Percentiles rank a stretch among this genome's conserved stretches.
Conservation (phyloP, 1,140 invertebrate species). For the Drosophila athabasca region DNA sequence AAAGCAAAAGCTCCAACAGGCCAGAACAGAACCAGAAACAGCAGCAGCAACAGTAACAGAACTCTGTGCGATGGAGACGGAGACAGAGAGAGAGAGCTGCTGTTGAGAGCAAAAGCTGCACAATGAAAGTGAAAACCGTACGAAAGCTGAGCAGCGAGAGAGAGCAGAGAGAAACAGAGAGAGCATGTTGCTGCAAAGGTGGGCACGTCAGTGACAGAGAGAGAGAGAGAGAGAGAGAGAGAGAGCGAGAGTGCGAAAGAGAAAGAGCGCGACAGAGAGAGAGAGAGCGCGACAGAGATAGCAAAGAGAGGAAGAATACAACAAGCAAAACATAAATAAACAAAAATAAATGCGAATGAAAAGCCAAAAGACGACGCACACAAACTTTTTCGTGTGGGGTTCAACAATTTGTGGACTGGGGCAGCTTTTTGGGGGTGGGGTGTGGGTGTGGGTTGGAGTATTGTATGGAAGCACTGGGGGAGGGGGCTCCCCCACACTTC, state of each 20-base stretch:
- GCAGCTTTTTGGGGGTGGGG: conserved; percentile 32
- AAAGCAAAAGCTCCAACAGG: conserved; percentile 53
- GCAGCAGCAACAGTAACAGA: conserved; percentile 31
- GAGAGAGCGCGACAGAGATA: conserved; percentile 26
- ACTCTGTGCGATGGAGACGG: conserved; percentile 18
- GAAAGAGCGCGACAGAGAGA: conserved; percentile 39
- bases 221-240: conserved; percentile 4
- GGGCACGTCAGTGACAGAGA: conserved; percentile 17
- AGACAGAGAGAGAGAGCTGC: conserved; percentile 8
- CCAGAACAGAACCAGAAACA: conserved; percentile 34
- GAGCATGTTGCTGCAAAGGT: conserved; percentile 7
- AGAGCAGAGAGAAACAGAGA: neutral
- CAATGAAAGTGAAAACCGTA: conserved; percentile 78
- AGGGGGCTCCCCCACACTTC: too few species aligned
- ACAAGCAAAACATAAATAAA: conserved; percentile 81
- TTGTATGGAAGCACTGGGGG: too few species aligned
- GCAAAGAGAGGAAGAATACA: conserved; percentile 66
- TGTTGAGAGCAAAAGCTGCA: conserved; percentile 59
- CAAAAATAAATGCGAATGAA: conserved; percentile 79
- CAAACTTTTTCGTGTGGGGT: conserved; percentile 28
- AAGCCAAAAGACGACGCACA: conserved; percentile 54
- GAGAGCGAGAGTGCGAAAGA: conserved; percentile 23
- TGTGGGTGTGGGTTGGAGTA: conserved; percentile 14
- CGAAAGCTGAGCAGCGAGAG: conserved; percentile 26
- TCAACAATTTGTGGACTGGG: conserved; percentile 58